Evolutionary conservation across 2,888 invertebrate genomes (phyloP), one percentile per base, ranked within the genome.

Genomic region (Drosophila limbata): DNA sequence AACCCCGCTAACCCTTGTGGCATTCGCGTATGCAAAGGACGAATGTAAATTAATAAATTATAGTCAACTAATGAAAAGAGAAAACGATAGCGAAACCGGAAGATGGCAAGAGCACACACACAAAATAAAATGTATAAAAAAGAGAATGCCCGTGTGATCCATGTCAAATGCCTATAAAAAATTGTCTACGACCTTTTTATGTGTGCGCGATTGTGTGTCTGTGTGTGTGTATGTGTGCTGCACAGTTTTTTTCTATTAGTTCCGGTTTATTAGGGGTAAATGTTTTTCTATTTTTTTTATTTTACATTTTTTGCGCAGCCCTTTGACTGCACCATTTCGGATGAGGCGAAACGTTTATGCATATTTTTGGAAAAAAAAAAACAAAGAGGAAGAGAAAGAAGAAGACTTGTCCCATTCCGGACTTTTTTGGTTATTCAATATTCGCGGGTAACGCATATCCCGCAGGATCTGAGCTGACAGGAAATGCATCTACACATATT

Each of bases 1-100:
- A 42, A 37, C 31, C 59, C 57, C 52, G 52, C 37, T 69, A 73
- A 77, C 83, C 83, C 79, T 83, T 60, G 84, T 72, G 80, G 72
- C 69, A 70, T 74, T 68, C 78, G 81, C 77, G 68, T 84, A 87
- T 82, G 87, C 84, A 84, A 84, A 88, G 87, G 82, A 84, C 89
- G 87, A 79, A 84, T 84, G 87, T 87, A 84, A 84, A 84, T 84
- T 84, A 84, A 84, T 88, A 89, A 88, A 89, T 84, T 84, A 84
- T 87, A 87, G 84, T 73, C 89, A 84, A 84, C 84, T 84, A 84
- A 84, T 84, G 87, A 81, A 81, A 80, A 37, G 68, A 50, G 66
- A 60, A 51, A 65, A 40, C 31, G 64, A 51, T 50, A 40, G n/a
- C 40, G 45, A 52, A 71, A 68, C 57, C 67, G 68, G 65, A 75